These are phyloP conservation scores for Trogon melanurus DNA, from an alignment of 2,113 vertebrate genomes.

Conservation along the genomic window DNA sequence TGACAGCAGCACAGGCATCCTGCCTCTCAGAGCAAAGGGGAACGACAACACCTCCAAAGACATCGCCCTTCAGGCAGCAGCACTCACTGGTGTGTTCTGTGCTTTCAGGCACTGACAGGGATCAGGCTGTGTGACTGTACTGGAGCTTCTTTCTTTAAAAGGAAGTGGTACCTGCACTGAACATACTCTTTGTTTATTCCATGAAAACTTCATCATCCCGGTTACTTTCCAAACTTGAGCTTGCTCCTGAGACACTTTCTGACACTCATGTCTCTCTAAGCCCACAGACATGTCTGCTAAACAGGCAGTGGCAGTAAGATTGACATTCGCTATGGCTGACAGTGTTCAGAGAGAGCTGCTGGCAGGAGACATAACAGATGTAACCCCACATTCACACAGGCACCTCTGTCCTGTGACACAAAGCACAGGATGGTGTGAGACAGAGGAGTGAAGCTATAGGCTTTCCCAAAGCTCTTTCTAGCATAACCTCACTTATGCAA, in stretches of 20 bases:
- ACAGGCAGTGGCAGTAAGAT: background rate
- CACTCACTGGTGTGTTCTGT: background rate
- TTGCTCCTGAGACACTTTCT: background rate
- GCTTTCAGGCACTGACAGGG: background rate
- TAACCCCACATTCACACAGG: accelerated
- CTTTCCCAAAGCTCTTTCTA: background rate
- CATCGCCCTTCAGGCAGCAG: background rate
- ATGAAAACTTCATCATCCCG: background rate
- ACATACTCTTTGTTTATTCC: background rate
- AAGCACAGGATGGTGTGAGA: background rate
- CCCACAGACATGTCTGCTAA: background rate
- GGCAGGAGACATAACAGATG: background rate
- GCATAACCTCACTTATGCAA: background rate
- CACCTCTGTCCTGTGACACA: background rate
- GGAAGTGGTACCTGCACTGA: background rate
- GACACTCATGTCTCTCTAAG: background rate
- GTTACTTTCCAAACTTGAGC: background rate
- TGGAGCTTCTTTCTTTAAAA: background rate
- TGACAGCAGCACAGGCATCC: background rate
- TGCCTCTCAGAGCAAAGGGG: background rate
- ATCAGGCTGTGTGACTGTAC: background rate
- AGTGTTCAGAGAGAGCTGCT: background rate
- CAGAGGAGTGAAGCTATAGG: background rate
- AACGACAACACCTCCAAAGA: background rate
- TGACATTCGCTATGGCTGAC: background rate